These are phyloP conservation scores for Lagothrix lagotricha DNA, from an alignment of 2,797 vertebrate species.

Conservation along the genomic window DNA sequence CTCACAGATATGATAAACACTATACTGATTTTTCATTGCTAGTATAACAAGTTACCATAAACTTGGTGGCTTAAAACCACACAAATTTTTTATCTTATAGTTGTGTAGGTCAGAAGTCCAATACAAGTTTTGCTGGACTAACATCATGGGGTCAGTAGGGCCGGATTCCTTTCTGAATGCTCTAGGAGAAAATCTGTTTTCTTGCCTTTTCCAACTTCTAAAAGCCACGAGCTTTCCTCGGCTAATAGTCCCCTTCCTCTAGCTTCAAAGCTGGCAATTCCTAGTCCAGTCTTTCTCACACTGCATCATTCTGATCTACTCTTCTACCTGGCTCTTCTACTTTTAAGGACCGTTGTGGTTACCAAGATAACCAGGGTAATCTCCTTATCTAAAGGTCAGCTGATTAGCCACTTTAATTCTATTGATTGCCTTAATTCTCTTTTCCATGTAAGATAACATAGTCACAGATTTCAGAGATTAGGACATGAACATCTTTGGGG, in stretches of 20 bases:
- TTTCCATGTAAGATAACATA: neutral
- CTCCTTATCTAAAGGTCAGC: neutral
- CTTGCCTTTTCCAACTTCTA: neutral
- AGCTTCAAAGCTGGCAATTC: neutral
- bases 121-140: neutral
- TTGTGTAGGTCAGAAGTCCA: neutral
- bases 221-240: neutral
- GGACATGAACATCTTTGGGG: neutral
- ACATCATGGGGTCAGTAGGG: neutral
- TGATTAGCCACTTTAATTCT: neutral
- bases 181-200: neutral
- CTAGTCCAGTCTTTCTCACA: neutral
- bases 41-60: neutral
- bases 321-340: neutral
- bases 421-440: neutral
- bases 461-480: neutral
- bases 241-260: neutral
- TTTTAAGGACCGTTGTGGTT: neutral
- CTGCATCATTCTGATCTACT: neutral
- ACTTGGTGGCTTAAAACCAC: neutral
- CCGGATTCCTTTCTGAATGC: neutral
- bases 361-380: neutral
- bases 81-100: neutral
- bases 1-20: neutral
- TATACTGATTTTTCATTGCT: neutral